phyloP scores from a whole-genome alignment of 2,113 vertebrate species.

The Boulengeromyrus knoepffleri region DNA sequence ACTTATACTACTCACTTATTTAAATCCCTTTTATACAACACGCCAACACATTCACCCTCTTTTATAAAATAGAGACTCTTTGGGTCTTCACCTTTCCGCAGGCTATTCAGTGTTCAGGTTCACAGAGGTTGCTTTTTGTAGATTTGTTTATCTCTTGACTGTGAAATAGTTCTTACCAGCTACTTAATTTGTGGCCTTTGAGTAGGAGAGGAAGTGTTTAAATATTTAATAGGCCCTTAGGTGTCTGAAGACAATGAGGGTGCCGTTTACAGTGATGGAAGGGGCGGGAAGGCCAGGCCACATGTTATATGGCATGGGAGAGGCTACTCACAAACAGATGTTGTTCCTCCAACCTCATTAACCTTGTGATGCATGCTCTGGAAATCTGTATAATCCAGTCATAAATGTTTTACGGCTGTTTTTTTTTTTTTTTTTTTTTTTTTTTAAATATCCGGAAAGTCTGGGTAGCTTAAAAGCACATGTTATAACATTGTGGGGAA shows the following conservation, averaged over 20 bases:
- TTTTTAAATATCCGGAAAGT: background rate
- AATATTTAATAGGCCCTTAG: conserved; percentile 14
- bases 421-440: background rate
- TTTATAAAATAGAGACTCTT: background rate
- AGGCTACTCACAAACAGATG: background rate
- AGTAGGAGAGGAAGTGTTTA: background rate
- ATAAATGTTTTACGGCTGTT: background rate
- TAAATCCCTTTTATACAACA: background rate
- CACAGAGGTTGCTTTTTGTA: background rate
- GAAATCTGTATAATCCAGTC: background rate
- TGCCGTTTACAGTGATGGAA: background rate
- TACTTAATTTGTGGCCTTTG: background rate
- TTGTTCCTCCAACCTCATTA: background rate
- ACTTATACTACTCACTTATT: background rate
- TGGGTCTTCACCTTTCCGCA: background rate
- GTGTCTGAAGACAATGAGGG: background rate
- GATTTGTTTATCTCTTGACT: background rate
- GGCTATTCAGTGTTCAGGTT: background rate
- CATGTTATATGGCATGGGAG: background rate
- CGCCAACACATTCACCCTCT: background rate
- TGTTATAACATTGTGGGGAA: background rate
- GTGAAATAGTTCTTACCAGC: background rate
- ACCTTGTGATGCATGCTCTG: background rate
- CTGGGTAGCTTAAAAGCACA: background rate
- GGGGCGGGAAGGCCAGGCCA: background rate